Base-by-base conservation (phyloP, 2,797 vertebrate genomes). In the Dryobates pubescens region DNA sequence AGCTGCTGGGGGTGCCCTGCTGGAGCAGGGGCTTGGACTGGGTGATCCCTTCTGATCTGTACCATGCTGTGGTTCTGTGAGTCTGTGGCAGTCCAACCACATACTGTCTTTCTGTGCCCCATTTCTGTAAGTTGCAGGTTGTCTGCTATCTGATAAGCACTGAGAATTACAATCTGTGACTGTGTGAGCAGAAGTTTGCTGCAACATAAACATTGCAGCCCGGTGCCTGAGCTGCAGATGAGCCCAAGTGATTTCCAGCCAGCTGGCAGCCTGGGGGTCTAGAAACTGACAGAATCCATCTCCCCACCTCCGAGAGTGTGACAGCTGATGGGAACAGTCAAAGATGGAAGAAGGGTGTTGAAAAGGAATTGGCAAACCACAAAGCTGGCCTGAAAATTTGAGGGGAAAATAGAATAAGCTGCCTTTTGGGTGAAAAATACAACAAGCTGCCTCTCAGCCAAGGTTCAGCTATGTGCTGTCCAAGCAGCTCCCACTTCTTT, bases 111-210 rank as follows among this genome's bases (percentile, higher is more conserved):
- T 65, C 27, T 45, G 63, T 22, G 36, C 27, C 19, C 68, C 29
- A 1, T 56, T 68, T 45, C 65, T 67, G 36, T 11, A 43, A 65
- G 29, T 12, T 3, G 0, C 5, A 1, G 0, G 14, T 79, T 64
- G 43, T 22, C 41, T 20, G 47, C 57, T 53, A 8, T 7, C n/a
- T 29, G 61, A 6, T 14, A 13, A 62, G 59, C 68, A 4, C 12
- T 23, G 34, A 38, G 53, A 54, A n/a, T 43, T 3, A 22, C 57
- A n/a, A 58, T n/a, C 76, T 32, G 30, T 49, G 71, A 36, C 38
- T 17, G 18, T 17, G 19, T 1, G 57, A 84, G 64, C 45, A 43
- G 38, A 68, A 81, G 13, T 53, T 79, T 34, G 47, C 51, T 24
- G 57, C n/a, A 27, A 24, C 17, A 72, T 1, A 16, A 68, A 30